phyloP scores from a whole-genome alignment of 2,113 vertebrate genomes.

The Sceloporus tristichus region DNA sequence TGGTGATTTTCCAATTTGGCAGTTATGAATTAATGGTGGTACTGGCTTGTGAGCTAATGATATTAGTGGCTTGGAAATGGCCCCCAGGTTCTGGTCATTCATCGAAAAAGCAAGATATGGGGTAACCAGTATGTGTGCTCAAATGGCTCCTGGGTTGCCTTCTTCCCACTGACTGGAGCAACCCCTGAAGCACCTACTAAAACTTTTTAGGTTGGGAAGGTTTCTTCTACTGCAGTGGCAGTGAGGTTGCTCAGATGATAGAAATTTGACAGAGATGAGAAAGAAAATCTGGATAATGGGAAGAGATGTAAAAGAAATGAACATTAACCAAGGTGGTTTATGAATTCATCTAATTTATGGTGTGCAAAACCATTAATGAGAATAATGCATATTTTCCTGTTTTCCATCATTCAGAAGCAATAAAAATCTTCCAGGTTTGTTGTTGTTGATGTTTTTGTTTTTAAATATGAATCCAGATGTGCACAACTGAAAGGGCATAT shows the following conservation, averaged over 20 bases:
- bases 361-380: neutral
- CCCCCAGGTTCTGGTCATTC: neutral
- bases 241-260: neutral
- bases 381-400: neutral
- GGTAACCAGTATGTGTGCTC: neutral
- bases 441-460: no score
- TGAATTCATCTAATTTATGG: neutral
- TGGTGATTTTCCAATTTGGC: neutral
- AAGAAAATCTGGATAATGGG: neutral
- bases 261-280: neutral
- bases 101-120: no score
- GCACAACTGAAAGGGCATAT: neutral
- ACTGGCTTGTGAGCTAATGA: neutral
- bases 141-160: neutral
- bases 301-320: neutral
- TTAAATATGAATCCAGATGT: no score
- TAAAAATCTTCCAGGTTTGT: neutral
- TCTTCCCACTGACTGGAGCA: neutral
- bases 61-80: neutral
- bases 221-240: neutral
- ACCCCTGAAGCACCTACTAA: neutral
- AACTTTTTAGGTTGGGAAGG: neutral
- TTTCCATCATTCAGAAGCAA: neutral
- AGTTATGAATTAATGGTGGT: neutral
- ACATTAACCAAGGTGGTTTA: neutral